Base-by-base conservation (phyloP, 2,888 invertebrate species). In the Crossocerus cetratus region DNA sequence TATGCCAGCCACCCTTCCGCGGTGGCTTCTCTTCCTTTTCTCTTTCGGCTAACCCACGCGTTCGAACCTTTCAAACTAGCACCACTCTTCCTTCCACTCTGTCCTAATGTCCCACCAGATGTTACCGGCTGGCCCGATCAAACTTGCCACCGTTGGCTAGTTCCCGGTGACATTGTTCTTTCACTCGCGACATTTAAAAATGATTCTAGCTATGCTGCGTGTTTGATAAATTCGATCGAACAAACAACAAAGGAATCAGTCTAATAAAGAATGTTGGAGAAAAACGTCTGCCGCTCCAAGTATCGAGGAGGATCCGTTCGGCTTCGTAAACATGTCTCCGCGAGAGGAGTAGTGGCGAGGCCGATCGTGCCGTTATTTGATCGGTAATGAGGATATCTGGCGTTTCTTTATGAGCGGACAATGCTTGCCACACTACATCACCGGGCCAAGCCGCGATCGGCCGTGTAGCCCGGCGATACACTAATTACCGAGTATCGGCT, bases 81-180 rank as follows among this genome's bases (percentile, higher is more conserved):
- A 62, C 63, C 67, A 77, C 42, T 53, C 69, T 64, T 55, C 23
- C n/a, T 42, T 21, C 22, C 18, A 42, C 18, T 22, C 63, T 42
- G 59, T 59, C 8, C 21, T 78, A 58, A 70, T 80, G 79, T 80
- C 72, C 66, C 74, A 66, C 45, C 79, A 80, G 79, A 80, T 77
- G 79, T 80, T 68, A 69, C 77, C 80, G 44, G 45, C 45, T 18
- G 55, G 23, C 32, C 32, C 11, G 32, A 32, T 32, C 32, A 32
- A 32, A 32, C 32, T 32, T 32, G 8, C 32, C 32, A 32, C 32
- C 32, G 11, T 32, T 32, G 8, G 8, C 32, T 11, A 32, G 8
- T 32, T 32, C 32, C 32, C 5, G 32, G 32, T 32, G 8, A 32
- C 32, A 32, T 32, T 32, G 5, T 32, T 32, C 32, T 32, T 32